These are phyloP conservation scores for Arothron firmamentum DNA, from an alignment of 2,113 vertebrate species.

Conservation along the genomic window DNA sequence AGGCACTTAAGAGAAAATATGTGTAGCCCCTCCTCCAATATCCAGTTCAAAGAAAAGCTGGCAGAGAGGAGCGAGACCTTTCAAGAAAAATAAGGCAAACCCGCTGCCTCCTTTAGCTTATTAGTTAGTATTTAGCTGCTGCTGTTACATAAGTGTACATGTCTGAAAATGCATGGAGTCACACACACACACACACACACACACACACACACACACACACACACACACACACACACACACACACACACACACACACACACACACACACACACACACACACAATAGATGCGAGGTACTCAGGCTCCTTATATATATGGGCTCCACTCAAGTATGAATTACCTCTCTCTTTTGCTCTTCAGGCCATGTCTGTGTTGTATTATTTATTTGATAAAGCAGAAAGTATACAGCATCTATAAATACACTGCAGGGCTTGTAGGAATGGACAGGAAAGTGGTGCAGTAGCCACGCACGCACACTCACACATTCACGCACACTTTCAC, in stretches of 20 bases:
- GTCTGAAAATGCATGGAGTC: conserved; percentile 46
- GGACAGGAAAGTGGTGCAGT: conserved; percentile 25
- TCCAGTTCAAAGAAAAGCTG: conserved; percentile 28
- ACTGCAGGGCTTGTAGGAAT: conserved; percentile 43
- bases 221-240: conserved; percentile 34
- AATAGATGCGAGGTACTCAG: conserved; percentile 51
- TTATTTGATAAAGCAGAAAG: conserved; percentile 67
- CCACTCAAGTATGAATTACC: conserved; percentile 65
- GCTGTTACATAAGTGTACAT: conserved; percentile 56
- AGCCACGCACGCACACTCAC: conserved; percentile 14
- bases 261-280: conserved; percentile 27
- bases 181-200: conserved; percentile 35
- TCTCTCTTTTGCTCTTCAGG: conserved; percentile 59
- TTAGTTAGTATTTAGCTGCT: conserved; percentile 30
- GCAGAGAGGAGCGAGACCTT: conserved; percentile 15
- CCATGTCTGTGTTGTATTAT: conserved; percentile 69
- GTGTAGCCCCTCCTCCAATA: conserved; percentile 37
- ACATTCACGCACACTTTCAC: conserved; percentile 3
- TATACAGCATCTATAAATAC: conserved; percentile 67
- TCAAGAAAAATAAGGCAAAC: conserved; percentile 27
- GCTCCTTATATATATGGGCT: conserved; percentile 59
- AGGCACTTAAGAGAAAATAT: conserved; percentile 42
- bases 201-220: conserved; percentile 8
- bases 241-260: conserved; percentile 20
- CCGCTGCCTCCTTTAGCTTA: conserved; percentile 25